These are phyloP conservation scores for Drosophila nebulosa DNA, from an alignment of 1,140 invertebrate genomes.

Conservation along the genomic window DNA sequence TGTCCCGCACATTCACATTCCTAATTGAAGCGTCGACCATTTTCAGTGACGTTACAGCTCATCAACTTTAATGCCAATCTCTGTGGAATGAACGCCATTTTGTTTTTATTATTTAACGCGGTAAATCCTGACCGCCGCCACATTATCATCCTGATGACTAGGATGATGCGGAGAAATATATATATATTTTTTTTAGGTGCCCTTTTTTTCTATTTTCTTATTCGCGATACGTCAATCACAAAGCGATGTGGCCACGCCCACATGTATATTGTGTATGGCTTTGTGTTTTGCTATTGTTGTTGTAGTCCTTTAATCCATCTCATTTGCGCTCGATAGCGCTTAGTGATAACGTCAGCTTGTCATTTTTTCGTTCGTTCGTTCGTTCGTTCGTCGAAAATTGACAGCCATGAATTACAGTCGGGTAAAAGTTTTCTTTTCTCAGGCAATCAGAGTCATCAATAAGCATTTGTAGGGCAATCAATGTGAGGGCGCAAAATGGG, in stretches of 20 bases:
- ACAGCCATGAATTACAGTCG: not conserved
- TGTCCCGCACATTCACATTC: not conserved
- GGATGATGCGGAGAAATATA: not conserved
- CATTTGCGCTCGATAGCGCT: slow-evolving; percentile 11
- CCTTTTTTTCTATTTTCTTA: not conserved
- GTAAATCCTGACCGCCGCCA: not conserved
- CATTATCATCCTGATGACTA: not conserved
- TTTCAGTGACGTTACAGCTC: slow-evolving; percentile 7
- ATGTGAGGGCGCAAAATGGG: not conserved
- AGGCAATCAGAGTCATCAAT: slow-evolving; percentile 13
- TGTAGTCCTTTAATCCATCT: not conserved
- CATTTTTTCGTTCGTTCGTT: not conserved
- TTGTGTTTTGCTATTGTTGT: not conserved
- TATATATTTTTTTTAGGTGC: not conserved
- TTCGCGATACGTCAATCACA: not conserved
- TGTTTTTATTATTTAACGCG: not conserved
- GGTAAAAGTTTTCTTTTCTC: not conserved
- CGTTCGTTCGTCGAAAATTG: slow-evolving; percentile 2
- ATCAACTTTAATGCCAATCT: slow-evolving; percentile 11
- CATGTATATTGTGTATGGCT: not conserved
- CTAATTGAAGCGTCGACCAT: slow-evolving; percentile 4
- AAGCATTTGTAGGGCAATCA: slow-evolving; percentile 10
- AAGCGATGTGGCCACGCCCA: not conserved
- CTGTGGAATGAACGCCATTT: not conserved
- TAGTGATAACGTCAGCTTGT: slow-evolving; percentile 13